These are phyloP conservation scores for Ornithorhynchus anatinus DNA, from an alignment of 2,113 vertebrate genomes.

Conservation along the genomic window DNA sequence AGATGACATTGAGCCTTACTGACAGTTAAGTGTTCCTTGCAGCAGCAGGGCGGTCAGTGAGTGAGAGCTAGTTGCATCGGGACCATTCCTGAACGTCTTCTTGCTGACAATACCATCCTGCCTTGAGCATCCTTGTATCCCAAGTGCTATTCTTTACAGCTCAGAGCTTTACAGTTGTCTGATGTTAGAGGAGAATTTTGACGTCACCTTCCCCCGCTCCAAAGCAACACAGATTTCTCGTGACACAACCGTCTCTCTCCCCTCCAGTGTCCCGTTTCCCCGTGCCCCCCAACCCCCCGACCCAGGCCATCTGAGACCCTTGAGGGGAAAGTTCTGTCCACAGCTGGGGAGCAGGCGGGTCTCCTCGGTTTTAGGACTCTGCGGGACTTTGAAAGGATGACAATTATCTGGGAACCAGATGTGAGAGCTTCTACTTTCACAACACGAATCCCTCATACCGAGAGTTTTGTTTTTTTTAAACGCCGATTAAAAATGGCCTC, in stretches of 20 bases:
- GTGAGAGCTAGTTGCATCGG: slow-evolving; percentile 46
- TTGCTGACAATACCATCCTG: slow-evolving; percentile 59
- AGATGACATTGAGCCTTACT: slow-evolving; percentile 75
- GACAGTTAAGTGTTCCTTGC: slow-evolving; percentile 75
- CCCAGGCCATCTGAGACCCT: no score
- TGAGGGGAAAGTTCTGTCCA: slow-evolving; percentile 15
- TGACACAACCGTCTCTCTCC: slow-evolving; percentile 14
- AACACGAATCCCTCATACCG: slow-evolving; percentile 31
- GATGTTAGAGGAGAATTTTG: slow-evolving; percentile 46
- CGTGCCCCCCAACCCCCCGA: no score
- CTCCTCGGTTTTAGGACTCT: slow-evolving; percentile 41
- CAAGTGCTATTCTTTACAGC: slow-evolving; percentile 66
- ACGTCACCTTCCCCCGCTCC: slow-evolving; percentile 36
- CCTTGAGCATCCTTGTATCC: slow-evolving; percentile 64
- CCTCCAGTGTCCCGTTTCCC: slow-evolving; percentile 17
- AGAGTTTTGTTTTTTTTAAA: slow-evolving; percentile 8
- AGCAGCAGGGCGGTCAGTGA: slow-evolving; percentile 73
- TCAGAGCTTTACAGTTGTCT: slow-evolving; percentile 39
- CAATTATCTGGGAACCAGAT: slow-evolving; percentile 46
- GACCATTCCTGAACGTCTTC: slow-evolving; percentile 53
- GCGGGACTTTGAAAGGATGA: slow-evolving; percentile 35
- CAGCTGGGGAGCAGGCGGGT: slow-evolving; percentile 37
- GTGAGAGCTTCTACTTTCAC: slow-evolving; percentile 32
- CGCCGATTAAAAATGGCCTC: slow-evolving; percentile 18
- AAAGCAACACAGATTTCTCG: slow-evolving; percentile 8